Percentiles rank a stretch among this genome's conserved stretches.
Conservation (phyloP, 2,888 invertebrate genomes). For the Rhaphigaster nebulosa region DNA sequence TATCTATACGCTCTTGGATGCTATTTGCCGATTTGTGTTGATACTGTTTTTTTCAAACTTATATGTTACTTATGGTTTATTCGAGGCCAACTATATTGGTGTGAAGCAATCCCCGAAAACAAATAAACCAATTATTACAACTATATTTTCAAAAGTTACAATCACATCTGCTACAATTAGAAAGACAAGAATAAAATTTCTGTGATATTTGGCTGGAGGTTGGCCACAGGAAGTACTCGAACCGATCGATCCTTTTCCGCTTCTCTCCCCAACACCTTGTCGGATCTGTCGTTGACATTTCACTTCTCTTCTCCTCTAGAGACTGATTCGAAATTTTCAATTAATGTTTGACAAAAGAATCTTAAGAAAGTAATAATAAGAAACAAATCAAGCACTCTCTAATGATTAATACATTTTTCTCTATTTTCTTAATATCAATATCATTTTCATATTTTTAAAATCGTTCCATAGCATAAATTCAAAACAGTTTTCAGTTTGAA, state of each 20-base stretch:
- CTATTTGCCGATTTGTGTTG: too few species aligned
- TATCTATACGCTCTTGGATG: too few species aligned
- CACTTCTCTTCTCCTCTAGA: neutral
- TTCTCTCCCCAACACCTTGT: conserved; percentile 40
- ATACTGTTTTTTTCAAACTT: too few species aligned
- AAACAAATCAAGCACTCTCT: neutral
- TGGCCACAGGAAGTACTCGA: conserved; percentile 22
- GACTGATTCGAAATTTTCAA: neutral
- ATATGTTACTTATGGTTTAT: too few species aligned
- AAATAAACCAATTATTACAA: neutral
- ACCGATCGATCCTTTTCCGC: conserved; percentile 31
- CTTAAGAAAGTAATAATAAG: neutral
- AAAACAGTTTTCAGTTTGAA: too few species aligned
- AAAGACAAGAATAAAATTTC: neutral
- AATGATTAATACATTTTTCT: neutral
- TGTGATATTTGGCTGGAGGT: neutral
- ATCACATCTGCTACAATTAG: neutral
- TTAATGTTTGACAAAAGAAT: conserved; percentile 17
- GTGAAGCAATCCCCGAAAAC: too few species aligned
- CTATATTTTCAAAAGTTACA: neutral
- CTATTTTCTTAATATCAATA: neutral
- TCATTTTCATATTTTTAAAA: neutral
- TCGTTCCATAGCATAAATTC: neutral
- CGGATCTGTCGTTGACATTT: conserved; percentile 44
- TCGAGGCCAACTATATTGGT: too few species aligned